Base-by-base conservation (phyloP, 2,888 invertebrate genomes). In the Hydrotaea diabolus region DNA sequence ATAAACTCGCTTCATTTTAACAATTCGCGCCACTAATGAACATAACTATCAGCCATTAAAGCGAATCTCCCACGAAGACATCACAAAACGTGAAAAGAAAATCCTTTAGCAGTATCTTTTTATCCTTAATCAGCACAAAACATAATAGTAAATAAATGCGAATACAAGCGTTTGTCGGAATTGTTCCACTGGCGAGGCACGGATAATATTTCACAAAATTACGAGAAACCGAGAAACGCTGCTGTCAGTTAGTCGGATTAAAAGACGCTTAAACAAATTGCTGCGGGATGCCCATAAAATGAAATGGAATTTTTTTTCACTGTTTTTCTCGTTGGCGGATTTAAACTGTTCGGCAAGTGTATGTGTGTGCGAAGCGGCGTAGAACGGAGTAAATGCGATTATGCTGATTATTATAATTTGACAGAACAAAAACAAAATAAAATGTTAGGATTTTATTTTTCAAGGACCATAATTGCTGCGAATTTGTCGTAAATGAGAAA, bases 241-340 rank as follows among this genome's bases (percentile, higher is more conserved):
- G 73, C 69, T 76, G 69, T 74, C 83, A 80, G 76, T 77, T 83
- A 73, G 83, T 77, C 66, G 76, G 83, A 80, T 77, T 83, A 69
- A 53, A 71, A 77, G 74, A 80, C 69, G 74, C 46, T 66, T 15
- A 15, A 77, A 76, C 62, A 69, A 77, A 83, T 64, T 76, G 57
- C 26, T 81, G 62, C 19, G 46, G 66, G 15, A 57, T 57, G 57
- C 21, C 57, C 57, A 57, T 57, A 57, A 57, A 57, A 57, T 19
- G 21, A 57, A 57, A 57, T 57, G 57, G 21, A 7, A 53, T 53
- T 53, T 53, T 19, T n/a, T 49, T n/a, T 39, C 9, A 8, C 53
- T 53, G 19, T 19, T n/a, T 13, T n/a, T 19, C 55, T 55, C 7
- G 9, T 8, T 21, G 19, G 19, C 21, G 57, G 57, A 19, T n/a